Evolutionary conservation across 1,140 invertebrate species (phyloP), one percentile per base, ranked within the genome.

Genomic region (Papilio aristodemus): DNA sequence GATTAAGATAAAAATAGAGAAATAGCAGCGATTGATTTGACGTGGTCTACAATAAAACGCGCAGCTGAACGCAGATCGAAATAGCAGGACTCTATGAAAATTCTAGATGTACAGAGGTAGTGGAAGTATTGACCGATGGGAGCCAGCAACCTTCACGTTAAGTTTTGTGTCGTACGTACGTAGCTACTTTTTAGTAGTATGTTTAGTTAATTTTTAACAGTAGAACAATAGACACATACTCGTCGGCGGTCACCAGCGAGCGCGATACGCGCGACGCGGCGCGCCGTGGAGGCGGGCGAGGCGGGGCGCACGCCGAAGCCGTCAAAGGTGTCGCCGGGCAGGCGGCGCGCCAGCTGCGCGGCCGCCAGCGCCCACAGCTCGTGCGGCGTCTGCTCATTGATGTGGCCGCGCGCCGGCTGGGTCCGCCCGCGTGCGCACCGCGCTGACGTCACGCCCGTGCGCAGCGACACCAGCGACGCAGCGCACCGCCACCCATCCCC

Each of bases 381-480:
- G 46, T 58, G 67, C 46, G 43, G 41, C 37, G 58, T 43, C 27
- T 50, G 63, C 36, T 25, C 39, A 2, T 50, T 10, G 43, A 11
- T 43, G 32, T 4, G 63, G 32, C 69, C 14, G 43, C 54, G 63
- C 58, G 60, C 41, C 57, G 50, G 46, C 13, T 0, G 4, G 8
- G 60, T n/a, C 41, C 14, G 39, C 11, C 73, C 76, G 38, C 66
- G 75, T 54, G 75, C 77, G 67, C 84, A 86, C 54, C 66, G 57
- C 54, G 78, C 80, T 11, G 79, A 78, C 50, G 83, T 83, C 27
- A 84, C 72, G 58, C 67, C 81, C 8, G 73, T 75, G 68, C 79
- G 83, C 64, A 72, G 74, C 66, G 84, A 85, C 70, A 85, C 76
- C 64, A 85, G 74, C 19, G 85, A 80, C 37, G 75, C 85, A 27